A percentile compares a stretch with the other conserved stretches of the same genome.
phyloP scores from a whole-genome alignment of 2,113 vertebrate genomes.

The Odontophorus gujanensis region DNA sequence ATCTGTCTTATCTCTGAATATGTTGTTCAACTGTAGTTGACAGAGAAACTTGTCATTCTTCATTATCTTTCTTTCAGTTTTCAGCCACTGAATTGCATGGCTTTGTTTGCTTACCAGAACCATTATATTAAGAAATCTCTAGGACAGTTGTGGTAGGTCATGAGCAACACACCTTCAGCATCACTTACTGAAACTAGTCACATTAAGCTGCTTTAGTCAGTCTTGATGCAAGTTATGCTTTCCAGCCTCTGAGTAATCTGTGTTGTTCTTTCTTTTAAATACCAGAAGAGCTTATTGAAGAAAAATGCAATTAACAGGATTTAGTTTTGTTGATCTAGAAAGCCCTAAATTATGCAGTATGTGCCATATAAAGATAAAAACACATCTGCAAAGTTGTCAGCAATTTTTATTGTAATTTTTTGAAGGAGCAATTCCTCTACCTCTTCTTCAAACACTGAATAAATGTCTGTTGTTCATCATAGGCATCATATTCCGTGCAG shows the following conservation, averaged over 20 bases:
- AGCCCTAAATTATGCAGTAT: neutral
- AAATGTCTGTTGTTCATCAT: neutral
- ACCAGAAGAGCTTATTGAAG: neutral
- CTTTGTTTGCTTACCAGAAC: neutral
- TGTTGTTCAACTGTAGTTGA: neutral
- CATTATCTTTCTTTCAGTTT: neutral
- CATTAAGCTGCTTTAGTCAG: neutral
- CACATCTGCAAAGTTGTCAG: neutral
- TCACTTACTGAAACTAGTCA: neutral
- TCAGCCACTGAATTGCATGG: neutral
- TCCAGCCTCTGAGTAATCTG: neutral
- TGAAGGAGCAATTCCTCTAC: neutral
- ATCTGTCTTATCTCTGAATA: neutral
- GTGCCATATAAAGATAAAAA: neutral
- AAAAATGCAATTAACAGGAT: neutral
- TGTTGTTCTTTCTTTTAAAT: slow-evolving; percentile 10
- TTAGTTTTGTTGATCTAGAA: neutral
- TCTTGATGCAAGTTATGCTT: neutral
- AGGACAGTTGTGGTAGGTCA: neutral
- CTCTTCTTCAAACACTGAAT: neutral
- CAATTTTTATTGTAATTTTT: neutral
- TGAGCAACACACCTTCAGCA: neutral
- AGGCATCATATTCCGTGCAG: neutral
- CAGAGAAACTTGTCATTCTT: neutral
- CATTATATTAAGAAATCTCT: neutral